phyloP scores from a whole-genome alignment of 1,140 invertebrate species.

The Mya arenaria region DNA sequence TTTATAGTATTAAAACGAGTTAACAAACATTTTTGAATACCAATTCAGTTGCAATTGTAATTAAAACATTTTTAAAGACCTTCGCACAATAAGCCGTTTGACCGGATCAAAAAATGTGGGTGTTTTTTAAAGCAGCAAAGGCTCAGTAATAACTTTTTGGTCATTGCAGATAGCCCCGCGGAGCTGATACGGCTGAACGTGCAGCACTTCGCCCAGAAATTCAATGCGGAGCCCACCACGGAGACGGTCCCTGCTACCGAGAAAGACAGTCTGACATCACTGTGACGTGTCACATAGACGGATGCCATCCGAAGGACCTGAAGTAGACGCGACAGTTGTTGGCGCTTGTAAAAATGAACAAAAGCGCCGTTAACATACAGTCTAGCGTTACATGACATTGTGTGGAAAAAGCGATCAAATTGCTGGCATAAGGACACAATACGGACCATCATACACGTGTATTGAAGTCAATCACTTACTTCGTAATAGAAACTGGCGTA shows the following conservation, averaged over 20 bases:
- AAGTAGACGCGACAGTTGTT: no score
- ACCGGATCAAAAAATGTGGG: no score
- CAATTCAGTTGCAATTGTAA: no score
- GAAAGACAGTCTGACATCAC: conserved; percentile 48
- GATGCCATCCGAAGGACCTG: no score
- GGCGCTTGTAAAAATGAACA: background rate
- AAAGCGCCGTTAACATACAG: background rate
- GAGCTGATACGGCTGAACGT: conserved; percentile 51
- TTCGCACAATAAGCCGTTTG: no score
- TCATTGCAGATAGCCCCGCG: conserved; percentile 50
- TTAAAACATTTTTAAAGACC: no score
- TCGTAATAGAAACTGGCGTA: no score
- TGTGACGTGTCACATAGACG: conserved; percentile 21
- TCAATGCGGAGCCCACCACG: conserved; percentile 15
- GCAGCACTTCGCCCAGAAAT: conserved; percentile 44
- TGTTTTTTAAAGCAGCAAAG: no score
- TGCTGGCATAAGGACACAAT: background rate
- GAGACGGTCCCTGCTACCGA: conserved; percentile 32
- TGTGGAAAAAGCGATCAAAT: background rate
- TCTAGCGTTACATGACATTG: background rate
- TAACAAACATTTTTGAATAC: no score
- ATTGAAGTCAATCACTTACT: background rate
- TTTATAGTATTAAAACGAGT: no score
- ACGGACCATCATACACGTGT: background rate
- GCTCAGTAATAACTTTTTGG: no score